These are phyloP conservation scores for Luffia ferchaultella DNA, from an alignment of 2,888 invertebrate genomes.

Conservation along the genomic window DNA sequence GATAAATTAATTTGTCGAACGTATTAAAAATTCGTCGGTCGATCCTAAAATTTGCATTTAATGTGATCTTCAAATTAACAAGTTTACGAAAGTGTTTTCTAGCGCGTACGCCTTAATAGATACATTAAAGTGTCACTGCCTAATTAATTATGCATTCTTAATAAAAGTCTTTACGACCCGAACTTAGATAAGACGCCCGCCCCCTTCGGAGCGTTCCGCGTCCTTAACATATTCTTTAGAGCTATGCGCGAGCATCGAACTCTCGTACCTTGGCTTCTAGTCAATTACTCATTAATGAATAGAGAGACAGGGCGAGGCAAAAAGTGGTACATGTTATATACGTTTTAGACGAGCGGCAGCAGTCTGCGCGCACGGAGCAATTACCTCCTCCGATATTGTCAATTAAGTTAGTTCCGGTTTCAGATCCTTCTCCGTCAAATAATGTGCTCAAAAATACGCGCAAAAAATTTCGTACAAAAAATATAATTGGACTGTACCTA, in stretches of 20 bases:
- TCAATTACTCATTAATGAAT: conserved; percentile 46
- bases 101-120: conserved; percentile 13
- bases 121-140: conserved; percentile 18
- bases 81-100: neutral
- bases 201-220: conserved; percentile 31
- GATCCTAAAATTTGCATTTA: neutral
- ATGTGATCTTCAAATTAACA: neutral
- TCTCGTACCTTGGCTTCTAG: conserved; percentile 25
- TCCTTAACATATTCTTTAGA: conserved; percentile 55
- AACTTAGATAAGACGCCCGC: conserved; percentile 33
- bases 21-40: neutral
- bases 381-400: conserved; percentile 27
- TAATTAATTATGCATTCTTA: conserved; percentile 30
- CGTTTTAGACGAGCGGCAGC: conserved; percentile 28
- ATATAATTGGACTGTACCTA: conserved; percentile 31
- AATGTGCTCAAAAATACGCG: conserved; percentile 30
- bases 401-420: conserved; percentile 55
- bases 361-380: conserved; percentile 10
- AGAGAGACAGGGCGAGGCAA: conserved; percentile 36
- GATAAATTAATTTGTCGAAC: neutral
- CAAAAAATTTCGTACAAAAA: conserved; percentile 29
- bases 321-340: conserved; percentile 49
- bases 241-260: neutral
- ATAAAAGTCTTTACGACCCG: conserved; percentile 13
- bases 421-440: conserved; percentile 42